A percentile compares a stretch with the other conserved stretches of the same genome.
Evolutionary conservation across 2,888 invertebrate genomes (phyloP).

Genomic region (Tetheella fluctuosa): DNA sequence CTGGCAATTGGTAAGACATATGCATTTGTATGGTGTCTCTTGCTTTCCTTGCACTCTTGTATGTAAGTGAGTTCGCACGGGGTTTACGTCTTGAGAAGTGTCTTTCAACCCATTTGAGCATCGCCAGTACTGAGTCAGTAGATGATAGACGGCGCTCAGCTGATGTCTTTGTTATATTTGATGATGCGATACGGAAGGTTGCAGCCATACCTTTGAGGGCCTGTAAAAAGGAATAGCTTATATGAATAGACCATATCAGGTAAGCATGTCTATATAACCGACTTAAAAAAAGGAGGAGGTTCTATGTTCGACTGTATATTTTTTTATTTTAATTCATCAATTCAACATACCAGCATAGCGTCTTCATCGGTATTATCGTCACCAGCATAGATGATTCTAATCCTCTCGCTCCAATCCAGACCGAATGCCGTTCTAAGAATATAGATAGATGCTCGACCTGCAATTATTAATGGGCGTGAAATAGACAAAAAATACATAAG

Average conservation of each 20-base stretch:
- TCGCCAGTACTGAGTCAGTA: conserved; percentile 94
- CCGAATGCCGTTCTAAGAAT: conserved; percentile 95
- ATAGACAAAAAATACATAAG: too few species aligned
- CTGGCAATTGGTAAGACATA: conserved; percentile 86
- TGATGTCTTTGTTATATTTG: conserved; percentile 92
- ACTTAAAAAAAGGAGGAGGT: too few species aligned
- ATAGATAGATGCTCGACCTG: conserved; percentile 93
- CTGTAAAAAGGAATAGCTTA: conserved; percentile 65
- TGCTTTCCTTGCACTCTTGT: conserved; percentile 83
- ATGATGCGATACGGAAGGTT: conserved; percentile 94
- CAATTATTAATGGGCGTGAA: conserved; percentile 1
- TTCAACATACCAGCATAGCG: conserved; percentile 92
- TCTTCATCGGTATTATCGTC: conserved; percentile 96
- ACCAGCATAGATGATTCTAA: conserved; percentile 94
- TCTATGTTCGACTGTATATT: too few species aligned
- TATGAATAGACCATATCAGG: too few species aligned
- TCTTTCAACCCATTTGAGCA: conserved; percentile 95
- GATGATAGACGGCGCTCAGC: conserved; percentile 94
- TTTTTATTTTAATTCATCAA: too few species aligned
- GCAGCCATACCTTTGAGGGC: conserved; percentile 97
- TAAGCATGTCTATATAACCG: too few species aligned
- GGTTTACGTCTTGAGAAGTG: conserved; percentile 92
- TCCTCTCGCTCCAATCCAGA: conserved; percentile 95
- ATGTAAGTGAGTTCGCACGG: conserved; percentile 87
- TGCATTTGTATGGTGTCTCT: conserved; percentile 91